phyloP scores from a whole-genome alignment of 1,140 invertebrate genomes.

The Batillaria attramentaria region DNA sequence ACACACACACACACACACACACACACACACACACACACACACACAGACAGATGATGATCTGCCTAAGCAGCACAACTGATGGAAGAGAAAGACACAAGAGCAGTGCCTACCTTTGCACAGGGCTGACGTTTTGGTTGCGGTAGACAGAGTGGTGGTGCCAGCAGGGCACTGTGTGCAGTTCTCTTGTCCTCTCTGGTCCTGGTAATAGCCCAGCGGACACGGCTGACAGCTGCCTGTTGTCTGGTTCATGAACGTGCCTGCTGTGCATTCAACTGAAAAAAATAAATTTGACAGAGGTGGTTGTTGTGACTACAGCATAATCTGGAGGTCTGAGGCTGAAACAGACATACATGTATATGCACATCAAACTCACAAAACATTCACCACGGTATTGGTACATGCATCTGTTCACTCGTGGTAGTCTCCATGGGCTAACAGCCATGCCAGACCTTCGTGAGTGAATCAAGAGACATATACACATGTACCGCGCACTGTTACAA shows the following conservation, averaged over 20 bases:
- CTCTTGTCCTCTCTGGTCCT: constrained; percentile 17
- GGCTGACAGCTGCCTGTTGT: constrained; percentile 22
- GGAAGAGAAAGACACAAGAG: not conserved
- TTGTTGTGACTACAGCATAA: too few species aligned
- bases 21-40: constrained; percentile 27
- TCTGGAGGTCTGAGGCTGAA: too few species aligned
- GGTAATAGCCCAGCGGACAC: constrained; percentile 31
- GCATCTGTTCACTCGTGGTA: too few species aligned
- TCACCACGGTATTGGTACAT: too few species aligned
- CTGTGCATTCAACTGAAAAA: constrained; percentile 37
- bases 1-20: constrained; percentile 10
- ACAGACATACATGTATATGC: too few species aligned
- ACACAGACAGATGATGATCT: not conserved
- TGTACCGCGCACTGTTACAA: too few species aligned
- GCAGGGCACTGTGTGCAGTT: constrained; percentile 21
- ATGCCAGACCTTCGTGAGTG: too few species aligned
- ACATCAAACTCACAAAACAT: too few species aligned
- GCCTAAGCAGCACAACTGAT: not conserved
- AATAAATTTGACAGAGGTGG: too few species aligned
- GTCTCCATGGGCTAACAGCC: too few species aligned
- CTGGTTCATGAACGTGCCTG: constrained; percentile 17
- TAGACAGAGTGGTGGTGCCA: not conserved
- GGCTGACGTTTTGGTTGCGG: not conserved
- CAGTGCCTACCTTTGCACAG: constrained; percentile 27
- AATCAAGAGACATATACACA: too few species aligned